These are phyloP conservation scores for Dicrostonyx torquatus DNA, from an alignment of 2,797 vertebrate species.

Conservation along the genomic window DNA sequence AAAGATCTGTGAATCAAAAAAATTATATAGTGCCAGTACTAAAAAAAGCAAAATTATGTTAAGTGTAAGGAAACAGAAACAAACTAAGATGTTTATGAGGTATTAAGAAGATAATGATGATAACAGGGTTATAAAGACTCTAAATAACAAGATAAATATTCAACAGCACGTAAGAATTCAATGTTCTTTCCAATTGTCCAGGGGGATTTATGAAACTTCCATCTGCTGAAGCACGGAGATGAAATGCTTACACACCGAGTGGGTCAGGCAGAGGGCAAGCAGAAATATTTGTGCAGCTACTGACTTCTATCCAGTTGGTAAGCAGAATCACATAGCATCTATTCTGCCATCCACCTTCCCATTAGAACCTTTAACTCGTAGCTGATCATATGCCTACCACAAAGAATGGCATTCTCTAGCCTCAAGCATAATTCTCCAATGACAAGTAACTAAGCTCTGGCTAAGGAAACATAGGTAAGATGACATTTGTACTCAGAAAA, in stretches of 20 bases:
- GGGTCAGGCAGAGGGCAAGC: background rate
- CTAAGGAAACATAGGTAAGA: background rate
- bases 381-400: background rate
- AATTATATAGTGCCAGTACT: background rate
- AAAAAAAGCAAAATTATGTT: conserved; percentile 33
- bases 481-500: background rate
- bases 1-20: conserved; percentile 14
- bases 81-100: background rate
- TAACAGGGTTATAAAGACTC: background rate
- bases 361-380: background rate
- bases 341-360: background rate
- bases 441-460: background rate
- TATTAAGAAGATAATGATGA: background rate
- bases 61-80: background rate
- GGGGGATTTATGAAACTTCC: background rate
- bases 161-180: background rate
- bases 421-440: background rate
- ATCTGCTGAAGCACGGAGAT: background rate
- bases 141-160: conserved; percentile 36
- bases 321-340: background rate
- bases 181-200: background rate
- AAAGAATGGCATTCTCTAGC: background rate
- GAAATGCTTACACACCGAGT: background rate
- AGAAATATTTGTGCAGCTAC: background rate
- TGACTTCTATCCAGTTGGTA: background rate